Percentiles rank a stretch among this genome's conserved stretches.
Evolutionary conservation across 2,797 vertebrate genomes (phyloP).

Genomic region (Gymnothorax javanicus): DNA sequence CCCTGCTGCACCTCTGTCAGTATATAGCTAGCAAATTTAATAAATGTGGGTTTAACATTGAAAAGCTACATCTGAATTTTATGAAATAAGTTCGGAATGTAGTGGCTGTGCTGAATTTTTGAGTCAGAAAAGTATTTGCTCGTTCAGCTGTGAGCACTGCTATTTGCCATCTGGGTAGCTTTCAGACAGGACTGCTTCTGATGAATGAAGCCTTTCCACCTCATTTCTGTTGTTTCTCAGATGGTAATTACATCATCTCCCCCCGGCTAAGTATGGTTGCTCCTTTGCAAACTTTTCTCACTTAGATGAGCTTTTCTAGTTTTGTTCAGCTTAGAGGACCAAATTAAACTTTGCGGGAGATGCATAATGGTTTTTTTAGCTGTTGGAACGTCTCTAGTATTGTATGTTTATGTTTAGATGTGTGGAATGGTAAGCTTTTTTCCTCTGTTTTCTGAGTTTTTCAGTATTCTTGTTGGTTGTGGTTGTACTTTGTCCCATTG

Average conservation of each 20-base stretch:
- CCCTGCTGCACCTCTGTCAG: too few species aligned
- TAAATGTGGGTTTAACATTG: background rate
- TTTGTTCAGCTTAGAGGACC: background rate
- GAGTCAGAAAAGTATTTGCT: constrained; percentile 1
- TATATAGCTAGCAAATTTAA: background rate
- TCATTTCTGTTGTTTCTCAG: background rate
- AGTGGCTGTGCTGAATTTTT: background rate
- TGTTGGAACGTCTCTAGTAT: background rate
- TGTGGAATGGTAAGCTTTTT: background rate
- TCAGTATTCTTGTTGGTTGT: background rate
- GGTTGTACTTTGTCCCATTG: background rate
- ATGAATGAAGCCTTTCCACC: constrained; percentile 9
- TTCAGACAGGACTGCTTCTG: background rate
- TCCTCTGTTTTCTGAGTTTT: background rate
- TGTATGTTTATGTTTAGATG: background rate
- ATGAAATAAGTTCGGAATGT: background rate
- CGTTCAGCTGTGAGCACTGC: constrained; percentile 1
- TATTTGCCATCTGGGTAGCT: constrained; percentile 4
- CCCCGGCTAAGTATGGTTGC: background rate
- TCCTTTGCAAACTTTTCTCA: background rate
- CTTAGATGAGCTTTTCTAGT: background rate
- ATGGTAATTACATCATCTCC: background rate
- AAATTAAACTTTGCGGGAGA: background rate
- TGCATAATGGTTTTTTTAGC: background rate
- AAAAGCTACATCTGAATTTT: background rate